A percentile compares a stretch with the other conserved stretches of the same genome.
Conservation (phyloP, 2,113 vertebrate species). For the Trochalopteron elliotii region DNA sequence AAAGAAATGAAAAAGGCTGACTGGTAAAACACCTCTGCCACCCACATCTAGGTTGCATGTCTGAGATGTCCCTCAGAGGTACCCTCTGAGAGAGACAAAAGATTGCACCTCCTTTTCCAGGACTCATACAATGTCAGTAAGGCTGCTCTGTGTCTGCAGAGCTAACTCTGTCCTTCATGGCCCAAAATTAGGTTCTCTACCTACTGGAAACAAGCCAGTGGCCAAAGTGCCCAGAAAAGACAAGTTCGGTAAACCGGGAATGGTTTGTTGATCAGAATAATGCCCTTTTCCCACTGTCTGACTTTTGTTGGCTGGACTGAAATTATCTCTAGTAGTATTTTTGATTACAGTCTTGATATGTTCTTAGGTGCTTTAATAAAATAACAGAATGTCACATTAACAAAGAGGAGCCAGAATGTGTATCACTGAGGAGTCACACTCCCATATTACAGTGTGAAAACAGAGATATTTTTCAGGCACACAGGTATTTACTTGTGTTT, state of each 20-base stretch:
- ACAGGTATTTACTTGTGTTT: background rate
- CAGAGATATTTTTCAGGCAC: background rate
- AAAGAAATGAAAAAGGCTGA: background rate
- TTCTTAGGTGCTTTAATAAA: background rate
- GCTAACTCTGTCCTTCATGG: background rate
- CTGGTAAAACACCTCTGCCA: background rate
- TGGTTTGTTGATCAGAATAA: background rate
- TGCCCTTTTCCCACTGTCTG: background rate
- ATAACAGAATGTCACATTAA: background rate
- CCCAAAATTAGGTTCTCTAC: background rate
- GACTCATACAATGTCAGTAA: background rate
- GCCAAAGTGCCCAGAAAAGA: background rate
- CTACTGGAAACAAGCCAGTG: background rate
- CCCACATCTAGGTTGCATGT: background rate
- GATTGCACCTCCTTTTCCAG: background rate
- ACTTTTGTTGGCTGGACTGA: background rate
- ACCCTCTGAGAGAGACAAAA: background rate
- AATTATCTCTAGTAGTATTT: background rate
- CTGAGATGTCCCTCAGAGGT: background rate
- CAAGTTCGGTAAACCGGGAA: background rate
- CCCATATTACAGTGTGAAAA: background rate
- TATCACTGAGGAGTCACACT: background rate
- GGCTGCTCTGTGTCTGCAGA: background rate
- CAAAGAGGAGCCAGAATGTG: background rate
- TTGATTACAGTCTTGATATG: background rate